Percentiles rank a stretch among this genome's conserved stretches.
Evolutionary conservation across 2,888 invertebrate species (phyloP).

Genomic region (Drosophila peninsularis): DNA sequence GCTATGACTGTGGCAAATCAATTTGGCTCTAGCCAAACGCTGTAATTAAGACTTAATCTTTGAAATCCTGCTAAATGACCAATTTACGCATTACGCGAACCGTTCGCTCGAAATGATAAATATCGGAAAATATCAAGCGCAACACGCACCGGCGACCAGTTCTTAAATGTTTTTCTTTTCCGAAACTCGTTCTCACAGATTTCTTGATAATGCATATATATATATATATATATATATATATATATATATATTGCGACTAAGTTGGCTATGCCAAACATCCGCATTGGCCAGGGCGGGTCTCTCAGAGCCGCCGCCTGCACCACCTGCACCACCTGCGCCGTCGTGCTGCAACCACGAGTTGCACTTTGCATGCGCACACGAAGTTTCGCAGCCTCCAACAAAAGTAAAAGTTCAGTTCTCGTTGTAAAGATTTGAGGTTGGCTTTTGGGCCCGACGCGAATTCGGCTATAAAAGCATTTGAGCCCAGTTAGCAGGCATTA

Average conservation of each 20-base stretch:
- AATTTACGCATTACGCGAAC: constrained; percentile 46
- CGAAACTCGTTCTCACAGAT: constrained; percentile 56
- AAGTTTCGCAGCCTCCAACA: constrained; percentile 55
- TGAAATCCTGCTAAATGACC: constrained; percentile 38
- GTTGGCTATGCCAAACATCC: constrained; percentile 50
- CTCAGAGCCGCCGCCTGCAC: not conserved
- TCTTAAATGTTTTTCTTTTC: constrained; percentile 51
- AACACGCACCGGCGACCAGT: constrained; percentile 38
- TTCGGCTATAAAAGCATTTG: constrained; percentile 74
- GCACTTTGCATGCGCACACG: constrained; percentile 59
- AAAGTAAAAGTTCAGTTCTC: constrained; percentile 75
- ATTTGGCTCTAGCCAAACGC: not conserved
- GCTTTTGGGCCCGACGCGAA: constrained; percentile 47
- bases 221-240: constrained; percentile 10
- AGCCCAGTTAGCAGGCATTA: constrained; percentile 53
- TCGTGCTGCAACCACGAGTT: constrained; percentile 16
- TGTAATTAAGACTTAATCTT: constrained; percentile 59
- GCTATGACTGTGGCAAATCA: not conserved
- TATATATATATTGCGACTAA: constrained; percentile 5
- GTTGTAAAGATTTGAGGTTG: constrained; percentile 24
- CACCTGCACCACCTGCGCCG: not conserved
- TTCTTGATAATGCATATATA: constrained; percentile 4
- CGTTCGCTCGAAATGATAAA: constrained; percentile 13
- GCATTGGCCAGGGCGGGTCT: constrained; percentile 53
- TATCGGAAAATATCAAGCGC: constrained; percentile 13